Percentiles rank a stretch among this genome's conserved stretches.
Evolutionary conservation across 2,113 vertebrate genomes (phyloP).

Genomic region (Hyperopisus bebe): DNA sequence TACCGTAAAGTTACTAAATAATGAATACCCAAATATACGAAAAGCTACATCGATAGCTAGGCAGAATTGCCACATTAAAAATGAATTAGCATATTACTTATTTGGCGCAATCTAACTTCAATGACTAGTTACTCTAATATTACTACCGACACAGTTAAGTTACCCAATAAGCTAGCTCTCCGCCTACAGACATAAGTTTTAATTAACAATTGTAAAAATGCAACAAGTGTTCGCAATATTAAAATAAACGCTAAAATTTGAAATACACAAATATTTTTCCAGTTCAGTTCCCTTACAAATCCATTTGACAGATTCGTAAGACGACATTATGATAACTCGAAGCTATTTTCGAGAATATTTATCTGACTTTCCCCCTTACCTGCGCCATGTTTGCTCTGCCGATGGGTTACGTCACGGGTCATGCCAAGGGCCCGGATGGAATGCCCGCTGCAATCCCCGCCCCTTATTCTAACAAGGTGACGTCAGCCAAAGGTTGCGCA

Average conservation of each 20-base stretch:
- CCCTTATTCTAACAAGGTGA: not conserved
- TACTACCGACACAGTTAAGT: slow-evolving; percentile 2
- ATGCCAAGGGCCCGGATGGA: slow-evolving; percentile 37
- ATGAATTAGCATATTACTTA: not conserved
- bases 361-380: slow-evolving; percentile 42
- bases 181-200: slow-evolving; percentile 8
- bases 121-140: not conserved
- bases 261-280: not conserved
- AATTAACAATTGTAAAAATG: slow-evolving; percentile 4
- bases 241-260: not conserved
- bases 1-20: not conserved
- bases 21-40: not conserved
- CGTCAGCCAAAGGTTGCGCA: not conserved
- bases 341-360: not conserved
- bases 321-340: too few relatives aligned
- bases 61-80: not conserved
- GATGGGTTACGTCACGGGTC: slow-evolving; percentile 39
- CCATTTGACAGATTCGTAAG: not conserved
- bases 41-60: not conserved
- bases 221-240: not conserved
- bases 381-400: slow-evolving; percentile 44
- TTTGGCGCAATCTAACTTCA: too few relatives aligned
- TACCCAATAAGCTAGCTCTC: slow-evolving; percentile 5
- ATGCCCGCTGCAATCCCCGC: not conserved
- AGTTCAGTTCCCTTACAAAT: not conserved